Evolutionary conservation across 2,797 vertebrate genomes (phyloP), one percentile per base, ranked within the genome.

Genomic region (Poeciliopsis turneri): DNA sequence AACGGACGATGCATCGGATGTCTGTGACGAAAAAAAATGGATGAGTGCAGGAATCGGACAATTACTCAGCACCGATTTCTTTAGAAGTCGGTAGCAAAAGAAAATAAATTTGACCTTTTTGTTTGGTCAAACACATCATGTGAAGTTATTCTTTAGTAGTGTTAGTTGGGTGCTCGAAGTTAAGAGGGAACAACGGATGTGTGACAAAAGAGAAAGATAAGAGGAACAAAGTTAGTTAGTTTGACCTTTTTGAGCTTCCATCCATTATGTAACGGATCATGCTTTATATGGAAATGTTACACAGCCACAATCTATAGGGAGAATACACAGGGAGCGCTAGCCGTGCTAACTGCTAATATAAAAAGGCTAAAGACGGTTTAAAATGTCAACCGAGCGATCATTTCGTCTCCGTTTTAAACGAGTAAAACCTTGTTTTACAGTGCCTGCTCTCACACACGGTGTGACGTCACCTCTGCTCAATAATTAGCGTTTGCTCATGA

Each of bases 1-100:
- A 79, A 76, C 83, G 91, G 79, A 92, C 39, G 68, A 76, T 51
- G 66, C 74, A 86, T 88, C 89, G 61, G 85, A 88, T 86, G 89
- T 83, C 83, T 55, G 82, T 36, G 16, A 75, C 2, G 3, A 12
- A 79, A 11, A n/a, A 53, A 55, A 7, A 55, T 15, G 20, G 20
- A 13, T 6, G 5, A 8, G 41, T 4, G 36, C 12, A 43, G 64
- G 28, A 59, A 59, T 16, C 2, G n/a, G 28, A 23, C 28, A 5
- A 59, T 69, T 69, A n/a, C 15, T 69, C 12, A 7, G 41, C 39
- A n/a, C 41, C 11, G 33, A 66, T 39, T 36, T 36, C 16, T 39
- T 66, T 66, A 64, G 28, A 18, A 0, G 33, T 16, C 4, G 3
- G 30, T 39, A 1, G 64, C 18, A 70, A 45, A n/a, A 6, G 2